Conservation (phyloP, 2,888 invertebrate species). For the Synergus japonicus region DNA sequence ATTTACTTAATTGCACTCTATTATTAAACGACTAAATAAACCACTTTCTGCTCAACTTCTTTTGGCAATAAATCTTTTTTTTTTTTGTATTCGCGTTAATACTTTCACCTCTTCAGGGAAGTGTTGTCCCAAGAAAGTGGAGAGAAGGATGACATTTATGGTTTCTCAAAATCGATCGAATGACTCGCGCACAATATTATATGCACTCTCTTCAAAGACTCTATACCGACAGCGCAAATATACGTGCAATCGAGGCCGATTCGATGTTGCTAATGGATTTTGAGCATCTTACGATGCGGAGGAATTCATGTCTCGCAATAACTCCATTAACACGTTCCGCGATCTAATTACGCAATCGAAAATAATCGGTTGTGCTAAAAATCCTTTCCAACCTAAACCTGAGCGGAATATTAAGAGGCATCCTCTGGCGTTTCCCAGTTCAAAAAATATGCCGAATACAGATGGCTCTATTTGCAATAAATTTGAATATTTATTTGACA, state of each 20-base stretch:
- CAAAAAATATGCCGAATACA: conserved; percentile 30
- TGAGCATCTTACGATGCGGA: background rate
- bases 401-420: conserved; percentile 30
- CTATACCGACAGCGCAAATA: conserved; percentile 25
- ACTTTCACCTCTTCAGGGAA: conserved; percentile 1
- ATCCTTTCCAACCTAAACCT: conserved; percentile 5
- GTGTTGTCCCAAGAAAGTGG: conserved; percentile 1
- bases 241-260: conserved; percentile 11
- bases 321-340: conserved; percentile 52
- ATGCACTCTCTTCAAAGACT: conserved; percentile 15
- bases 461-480: conserved; percentile 10
- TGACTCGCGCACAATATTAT: background rate
- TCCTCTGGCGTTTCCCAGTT: background rate
- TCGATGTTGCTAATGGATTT: conserved; percentile 13
- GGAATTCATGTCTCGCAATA: conserved; percentile 40
- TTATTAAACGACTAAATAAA: no score
- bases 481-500: conserved; percentile 34
- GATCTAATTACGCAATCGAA: conserved; percentile 49
- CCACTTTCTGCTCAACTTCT: background rate
- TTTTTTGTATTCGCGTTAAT: background rate
- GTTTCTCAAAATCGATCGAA: conserved; percentile 30
- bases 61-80: background rate
- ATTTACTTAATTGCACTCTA: no score
- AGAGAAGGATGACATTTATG: conserved; percentile 24
- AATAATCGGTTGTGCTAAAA: conserved; percentile 43